phyloP scores from a whole-genome alignment of 1,140 invertebrate species.

The Drosophila sturtevanti region DNA sequence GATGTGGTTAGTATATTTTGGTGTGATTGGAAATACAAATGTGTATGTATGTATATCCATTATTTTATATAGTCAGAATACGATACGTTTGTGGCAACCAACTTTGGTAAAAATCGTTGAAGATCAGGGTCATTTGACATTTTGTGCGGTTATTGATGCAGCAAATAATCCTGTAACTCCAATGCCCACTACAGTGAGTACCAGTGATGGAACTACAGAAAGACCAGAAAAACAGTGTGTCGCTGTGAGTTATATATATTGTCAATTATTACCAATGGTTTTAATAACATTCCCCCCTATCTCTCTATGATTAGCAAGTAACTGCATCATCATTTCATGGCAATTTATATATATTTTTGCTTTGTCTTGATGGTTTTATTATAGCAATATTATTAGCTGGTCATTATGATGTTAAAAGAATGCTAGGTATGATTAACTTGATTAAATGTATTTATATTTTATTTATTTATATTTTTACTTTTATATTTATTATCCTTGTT shows the following conservation, averaged over 20 bases:
- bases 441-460: too few species aligned
- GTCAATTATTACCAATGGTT: too few species aligned
- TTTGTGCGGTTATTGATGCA: not conserved
- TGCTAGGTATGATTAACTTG: not conserved
- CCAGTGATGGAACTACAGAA: not conserved
- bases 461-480: not conserved
- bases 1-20: conserved; percentile 15
- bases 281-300: not conserved
- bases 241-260: not conserved
- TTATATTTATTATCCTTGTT: not conserved
- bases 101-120: not conserved
- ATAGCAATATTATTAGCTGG: not conserved
- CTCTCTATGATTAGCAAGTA: not conserved
- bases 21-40: too few species aligned
- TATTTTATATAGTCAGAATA: not conserved
- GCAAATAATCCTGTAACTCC: not conserved
- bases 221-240: not conserved
- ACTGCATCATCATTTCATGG: not conserved
- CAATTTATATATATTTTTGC: not conserved
- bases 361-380: not conserved
- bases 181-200: too few species aligned
- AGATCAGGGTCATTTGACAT: not conserved
- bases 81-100: conserved; percentile 15
- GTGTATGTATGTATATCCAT: not conserved
- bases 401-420: not conserved